Evolutionary conservation across 2,797 vertebrate genomes (phyloP).

Genomic region (Aeoliscus strigatus): DNA sequence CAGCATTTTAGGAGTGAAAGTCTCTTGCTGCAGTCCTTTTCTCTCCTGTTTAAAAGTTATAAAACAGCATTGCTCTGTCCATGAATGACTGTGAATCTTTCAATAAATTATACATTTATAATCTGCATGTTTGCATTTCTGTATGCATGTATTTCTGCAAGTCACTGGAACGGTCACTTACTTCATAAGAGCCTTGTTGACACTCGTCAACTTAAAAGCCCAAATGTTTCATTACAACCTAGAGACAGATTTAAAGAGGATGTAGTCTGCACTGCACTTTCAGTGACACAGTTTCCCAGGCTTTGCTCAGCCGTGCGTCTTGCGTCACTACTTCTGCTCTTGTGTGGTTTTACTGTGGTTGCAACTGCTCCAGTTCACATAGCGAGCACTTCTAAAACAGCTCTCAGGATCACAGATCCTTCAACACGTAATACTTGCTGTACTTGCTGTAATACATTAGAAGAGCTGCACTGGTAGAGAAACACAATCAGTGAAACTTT

Average conservation of each 20-base stretch:
- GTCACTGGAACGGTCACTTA: too few relatives aligned
- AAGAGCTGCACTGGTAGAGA: constrained; percentile 28
- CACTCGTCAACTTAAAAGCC: constrained; percentile 5
- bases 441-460: constrained; percentile 42
- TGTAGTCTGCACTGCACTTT: constrained; percentile 62
- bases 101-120: too few relatives aligned
- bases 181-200: too few relatives aligned
- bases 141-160: too few relatives aligned
- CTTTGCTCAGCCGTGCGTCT: constrained; percentile 51
- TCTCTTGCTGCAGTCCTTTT: too few relatives aligned
- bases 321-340: constrained; percentile 66
- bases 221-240: constrained; percentile 31
- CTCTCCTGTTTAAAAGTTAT: too few relatives aligned
- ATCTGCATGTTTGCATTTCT: too few relatives aligned
- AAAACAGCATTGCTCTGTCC: too few relatives aligned
- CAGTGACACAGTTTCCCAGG: constrained; percentile 72
- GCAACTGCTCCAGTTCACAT: constrained; percentile 66
- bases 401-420: constrained; percentile 51
- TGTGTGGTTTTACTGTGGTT: constrained; percentile 69
- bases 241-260: constrained; percentile 49
- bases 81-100: too few relatives aligned
- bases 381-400: constrained; percentile 53
- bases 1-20: too few relatives aligned
- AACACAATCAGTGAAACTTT: constrained; percentile 44
- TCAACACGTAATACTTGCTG: constrained; percentile 27